Evolutionary conservation across 2,888 invertebrate species (phyloP).

Genomic region (Myopa tessellatipennis): DNA sequence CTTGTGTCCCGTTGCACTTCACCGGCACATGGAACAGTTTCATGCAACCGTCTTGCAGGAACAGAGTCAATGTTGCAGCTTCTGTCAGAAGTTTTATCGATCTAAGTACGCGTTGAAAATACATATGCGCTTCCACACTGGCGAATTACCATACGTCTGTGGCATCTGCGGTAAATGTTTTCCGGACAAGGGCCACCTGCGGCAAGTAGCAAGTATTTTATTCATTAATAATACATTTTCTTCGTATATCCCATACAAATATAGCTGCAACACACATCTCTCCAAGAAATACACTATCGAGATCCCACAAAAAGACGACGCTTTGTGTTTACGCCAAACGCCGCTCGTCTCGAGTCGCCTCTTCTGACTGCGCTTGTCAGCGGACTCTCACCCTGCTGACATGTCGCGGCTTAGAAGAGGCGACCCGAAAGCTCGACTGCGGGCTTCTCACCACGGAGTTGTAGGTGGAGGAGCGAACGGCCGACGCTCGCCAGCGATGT

Average conservation of each 20-base stretch:
- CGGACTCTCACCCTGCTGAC: no score
- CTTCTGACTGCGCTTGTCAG: no score
- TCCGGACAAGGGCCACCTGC: conserved; percentile 12
- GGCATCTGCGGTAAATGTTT: conserved; percentile 9
- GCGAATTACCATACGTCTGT: conserved; percentile 4
- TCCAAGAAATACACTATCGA: conserved; percentile 6
- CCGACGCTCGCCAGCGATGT: no score
- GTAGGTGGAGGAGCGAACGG: no score
- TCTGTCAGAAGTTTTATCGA: conserved; percentile 14
- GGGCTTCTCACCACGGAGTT: no score
- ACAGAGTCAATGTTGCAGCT: background rate
- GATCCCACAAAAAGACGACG: conserved; percentile 20
- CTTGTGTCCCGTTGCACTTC: background rate
- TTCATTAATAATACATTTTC: no score
- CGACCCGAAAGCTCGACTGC: no score
- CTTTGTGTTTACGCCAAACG: no score
- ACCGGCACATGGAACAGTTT: background rate
- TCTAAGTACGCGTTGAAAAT: conserved; percentile 4
- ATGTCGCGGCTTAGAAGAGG: no score
- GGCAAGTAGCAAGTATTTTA: background rate
- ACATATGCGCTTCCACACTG: conserved; percentile 24
- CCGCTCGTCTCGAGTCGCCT: no score
- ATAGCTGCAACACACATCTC: conserved; percentile 11
- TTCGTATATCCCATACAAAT: background rate
- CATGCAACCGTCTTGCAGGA: background rate